phyloP scores from a whole-genome alignment of 2,888 invertebrate genomes.

The Chironomus tentans region DNA sequence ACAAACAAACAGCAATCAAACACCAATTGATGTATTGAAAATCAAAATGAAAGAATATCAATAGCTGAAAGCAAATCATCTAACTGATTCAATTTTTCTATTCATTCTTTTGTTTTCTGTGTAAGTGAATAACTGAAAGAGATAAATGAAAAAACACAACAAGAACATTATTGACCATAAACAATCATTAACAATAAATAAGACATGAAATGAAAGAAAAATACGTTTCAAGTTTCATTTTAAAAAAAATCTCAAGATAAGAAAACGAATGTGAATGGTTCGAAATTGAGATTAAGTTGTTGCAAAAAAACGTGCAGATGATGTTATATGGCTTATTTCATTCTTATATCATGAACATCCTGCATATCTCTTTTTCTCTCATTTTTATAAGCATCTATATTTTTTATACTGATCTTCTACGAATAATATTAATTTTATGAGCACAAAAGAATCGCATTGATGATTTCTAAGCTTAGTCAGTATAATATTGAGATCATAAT shows the following conservation, averaged over 20 bases:
- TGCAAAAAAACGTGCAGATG: slow-evolving; percentile 11
- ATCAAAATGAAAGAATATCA: background rate
- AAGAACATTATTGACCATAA: background rate
- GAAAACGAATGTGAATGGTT: background rate
- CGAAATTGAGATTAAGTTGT: slow-evolving; percentile 7
- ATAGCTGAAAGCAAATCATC: too few relatives aligned
- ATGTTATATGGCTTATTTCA: slow-evolving; percentile 7
- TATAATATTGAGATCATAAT: too few relatives aligned
- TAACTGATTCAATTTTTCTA: background rate
- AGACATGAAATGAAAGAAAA: background rate
- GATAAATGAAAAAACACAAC: background rate
- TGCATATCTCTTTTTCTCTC: background rate
- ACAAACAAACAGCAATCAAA: background rate
- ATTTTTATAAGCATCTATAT: too few relatives aligned
- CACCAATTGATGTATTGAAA: background rate
- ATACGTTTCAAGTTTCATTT: background rate
- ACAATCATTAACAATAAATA: background rate
- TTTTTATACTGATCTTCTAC: too few relatives aligned
- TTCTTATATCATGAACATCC: background rate
- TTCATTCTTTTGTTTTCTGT: background rate
- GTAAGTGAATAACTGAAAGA: background rate
- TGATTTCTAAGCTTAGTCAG: too few relatives aligned
- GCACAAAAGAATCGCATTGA: too few relatives aligned
- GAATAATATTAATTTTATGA: too few relatives aligned
- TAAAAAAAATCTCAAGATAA: background rate